Conservation (phyloP, 1,140 invertebrate species). For the Drosophila setifemur region DNA sequence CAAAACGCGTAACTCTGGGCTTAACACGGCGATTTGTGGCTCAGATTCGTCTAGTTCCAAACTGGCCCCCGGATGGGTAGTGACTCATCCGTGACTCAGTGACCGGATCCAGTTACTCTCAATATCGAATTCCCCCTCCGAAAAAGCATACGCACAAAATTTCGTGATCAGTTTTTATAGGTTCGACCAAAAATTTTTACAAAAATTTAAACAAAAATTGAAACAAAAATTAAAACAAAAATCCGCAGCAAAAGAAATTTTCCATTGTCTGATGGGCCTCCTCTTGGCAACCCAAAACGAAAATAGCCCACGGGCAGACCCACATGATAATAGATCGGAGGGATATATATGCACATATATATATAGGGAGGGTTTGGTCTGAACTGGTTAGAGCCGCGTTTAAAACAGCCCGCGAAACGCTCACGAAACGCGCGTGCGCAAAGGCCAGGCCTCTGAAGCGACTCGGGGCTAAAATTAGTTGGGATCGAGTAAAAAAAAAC, state of each 20-base stretch:
- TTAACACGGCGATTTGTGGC: constrained; percentile 30
- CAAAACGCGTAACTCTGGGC: constrained; percentile 39
- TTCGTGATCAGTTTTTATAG: constrained; percentile 27
- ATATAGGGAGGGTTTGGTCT: constrained; percentile 10
- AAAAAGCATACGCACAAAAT: neutral
- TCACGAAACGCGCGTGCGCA: constrained; percentile 15
- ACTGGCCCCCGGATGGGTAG: no score
- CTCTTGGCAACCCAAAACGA: constrained; percentile 31
- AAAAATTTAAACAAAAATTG: neutral
- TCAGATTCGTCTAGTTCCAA: constrained; percentile 70
- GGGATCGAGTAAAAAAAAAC: neutral
- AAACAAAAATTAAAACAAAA: no score
- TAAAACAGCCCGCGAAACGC: constrained; percentile 6
- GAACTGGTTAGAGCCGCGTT: constrained; percentile 30
- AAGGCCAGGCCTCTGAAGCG: constrained; percentile 31
- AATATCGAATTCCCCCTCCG: neutral
- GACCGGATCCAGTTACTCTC: constrained; percentile 13
- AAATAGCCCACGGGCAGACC: constrained; percentile 20
- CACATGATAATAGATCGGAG: constrained; percentile 29
- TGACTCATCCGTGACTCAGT: constrained; percentile 40
- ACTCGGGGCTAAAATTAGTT: constrained; percentile 29
- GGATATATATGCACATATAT: neutral
- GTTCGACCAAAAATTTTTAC: neutral
- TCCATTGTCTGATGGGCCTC: constrained; percentile 12
- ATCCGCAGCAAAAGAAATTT: constrained; percentile 2